phyloP scores from a whole-genome alignment of 2,888 invertebrate species.

The Temnothorax rugatulus region DNA sequence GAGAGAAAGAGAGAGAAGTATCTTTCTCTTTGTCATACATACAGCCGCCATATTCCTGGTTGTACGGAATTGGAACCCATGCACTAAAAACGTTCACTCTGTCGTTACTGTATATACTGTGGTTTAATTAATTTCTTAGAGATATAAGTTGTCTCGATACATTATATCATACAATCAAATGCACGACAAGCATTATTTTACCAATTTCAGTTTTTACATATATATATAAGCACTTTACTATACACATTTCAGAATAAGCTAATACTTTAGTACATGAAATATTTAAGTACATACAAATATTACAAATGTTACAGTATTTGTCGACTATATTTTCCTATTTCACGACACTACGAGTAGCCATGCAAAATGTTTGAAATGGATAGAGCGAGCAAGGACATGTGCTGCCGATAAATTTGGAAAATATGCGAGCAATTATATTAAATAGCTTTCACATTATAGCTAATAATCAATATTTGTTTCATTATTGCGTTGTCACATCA shows the following conservation, averaged over 20 bases:
- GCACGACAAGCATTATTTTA: not conserved
- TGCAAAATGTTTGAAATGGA: not conserved
- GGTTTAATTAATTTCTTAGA: not conserved
- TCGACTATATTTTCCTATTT: constrained; percentile 22
- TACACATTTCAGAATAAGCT: not conserved
- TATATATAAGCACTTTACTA: not conserved
- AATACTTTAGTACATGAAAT: not conserved
- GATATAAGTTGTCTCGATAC: not conserved
- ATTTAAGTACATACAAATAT: not conserved
- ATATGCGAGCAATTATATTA: not conserved
- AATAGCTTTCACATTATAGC: too few species aligned
- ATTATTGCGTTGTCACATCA: not conserved
- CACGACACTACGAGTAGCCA: constrained; percentile 6
- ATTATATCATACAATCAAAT: not conserved
- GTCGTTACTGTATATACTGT: too few species aligned
- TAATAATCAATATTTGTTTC: not conserved
- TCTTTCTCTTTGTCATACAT: too few species aligned
- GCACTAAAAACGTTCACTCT: too few species aligned
- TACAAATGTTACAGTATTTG: constrained; percentile 18
- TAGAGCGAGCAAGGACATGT: not conserved
- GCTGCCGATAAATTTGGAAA: not conserved
- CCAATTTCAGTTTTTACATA: not conserved
- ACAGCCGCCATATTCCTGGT: too few species aligned
- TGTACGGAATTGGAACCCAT: too few species aligned
- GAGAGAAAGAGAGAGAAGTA: too few species aligned